Percentiles rank a stretch among this genome's conserved stretches.
phyloP scores from a whole-genome alignment of 1,140 invertebrate genomes.

The Stegodyphus mimosarum region DNA sequence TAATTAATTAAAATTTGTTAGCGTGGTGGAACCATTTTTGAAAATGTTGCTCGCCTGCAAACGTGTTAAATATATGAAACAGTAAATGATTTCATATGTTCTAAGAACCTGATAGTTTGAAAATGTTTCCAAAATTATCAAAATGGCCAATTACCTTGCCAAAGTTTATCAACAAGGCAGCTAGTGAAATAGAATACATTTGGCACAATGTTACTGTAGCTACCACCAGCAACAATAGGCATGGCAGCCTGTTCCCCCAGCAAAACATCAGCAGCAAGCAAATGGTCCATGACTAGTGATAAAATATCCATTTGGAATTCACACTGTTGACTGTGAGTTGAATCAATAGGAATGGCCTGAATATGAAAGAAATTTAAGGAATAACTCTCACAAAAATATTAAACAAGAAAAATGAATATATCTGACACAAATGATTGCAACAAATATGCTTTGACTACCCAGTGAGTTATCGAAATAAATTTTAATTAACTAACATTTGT shows the following conservation, averaged over 20 bases:
- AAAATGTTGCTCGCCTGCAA: no score
- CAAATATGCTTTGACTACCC: no score
- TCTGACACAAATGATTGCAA: no score
- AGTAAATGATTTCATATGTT: no score
- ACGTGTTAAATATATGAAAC: no score
- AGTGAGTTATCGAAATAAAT: no score
- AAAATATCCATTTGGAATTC: slow-evolving; percentile 86
- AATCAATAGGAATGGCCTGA: slow-evolving; percentile 47
- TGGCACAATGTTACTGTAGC: slow-evolving; percentile 82
- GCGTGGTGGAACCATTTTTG: no score
- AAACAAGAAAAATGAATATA: background rate
- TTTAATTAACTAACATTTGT: no score
- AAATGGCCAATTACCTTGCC: slow-evolving; percentile 79
- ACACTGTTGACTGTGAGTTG: slow-evolving; percentile 48
- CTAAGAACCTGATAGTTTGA: no score
- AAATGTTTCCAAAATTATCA: no score
- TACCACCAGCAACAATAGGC: slow-evolving; percentile 76
- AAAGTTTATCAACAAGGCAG: slow-evolving; percentile 94
- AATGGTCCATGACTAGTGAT: slow-evolving; percentile 91
- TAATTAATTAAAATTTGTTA: no score
- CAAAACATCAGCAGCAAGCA: slow-evolving; percentile 89
- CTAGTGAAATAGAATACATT: slow-evolving; percentile 95
- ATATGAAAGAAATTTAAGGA: slow-evolving; percentile 12
- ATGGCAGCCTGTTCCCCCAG: slow-evolving; percentile 85
- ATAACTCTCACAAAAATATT: background rate